These are phyloP conservation scores for Ips typographus DNA, from an alignment of 1,140 invertebrate genomes.

Conservation along the genomic window DNA sequence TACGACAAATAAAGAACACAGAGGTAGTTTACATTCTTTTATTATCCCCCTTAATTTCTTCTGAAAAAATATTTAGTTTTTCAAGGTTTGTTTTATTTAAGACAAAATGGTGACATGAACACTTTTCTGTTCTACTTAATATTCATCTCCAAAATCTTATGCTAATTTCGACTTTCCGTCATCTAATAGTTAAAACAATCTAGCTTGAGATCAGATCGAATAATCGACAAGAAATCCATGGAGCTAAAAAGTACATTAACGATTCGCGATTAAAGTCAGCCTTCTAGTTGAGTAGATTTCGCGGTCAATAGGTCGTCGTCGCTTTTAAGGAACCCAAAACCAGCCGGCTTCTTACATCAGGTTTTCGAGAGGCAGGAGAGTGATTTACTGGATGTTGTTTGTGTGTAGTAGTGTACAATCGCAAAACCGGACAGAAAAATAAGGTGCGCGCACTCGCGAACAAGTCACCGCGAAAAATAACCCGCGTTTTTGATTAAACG, in stretches of 20 bases:
- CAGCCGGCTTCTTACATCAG: conserved; percentile 8
- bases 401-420: neutral
- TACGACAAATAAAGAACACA: conserved; percentile 20
- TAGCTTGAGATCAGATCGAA: too few species aligned
- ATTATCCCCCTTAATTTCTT: neutral
- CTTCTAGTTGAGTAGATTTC: conserved; percentile 1
- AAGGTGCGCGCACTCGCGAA: conserved; percentile 6
- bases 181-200: too few species aligned
- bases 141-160: too few species aligned
- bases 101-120: too few species aligned
- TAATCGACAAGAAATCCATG: too few species aligned
- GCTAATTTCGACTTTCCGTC: too few species aligned
- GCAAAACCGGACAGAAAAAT: conserved; percentile 21
- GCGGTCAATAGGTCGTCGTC: conserved; percentile 3
- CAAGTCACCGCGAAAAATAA: conserved; percentile 43
- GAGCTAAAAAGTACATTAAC: too few species aligned
- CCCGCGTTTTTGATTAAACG: conserved; percentile 31
- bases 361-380: neutral
- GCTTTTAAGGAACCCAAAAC: neutral
- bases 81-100: too few species aligned
- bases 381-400: neutral
- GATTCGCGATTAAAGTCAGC: too few species aligned
- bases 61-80: neutral
- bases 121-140: too few species aligned
- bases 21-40: conserved; percentile 2